Base-by-base conservation (phyloP, 2,888 invertebrate species). In the Caenorhabditis sulstoni region DNA sequence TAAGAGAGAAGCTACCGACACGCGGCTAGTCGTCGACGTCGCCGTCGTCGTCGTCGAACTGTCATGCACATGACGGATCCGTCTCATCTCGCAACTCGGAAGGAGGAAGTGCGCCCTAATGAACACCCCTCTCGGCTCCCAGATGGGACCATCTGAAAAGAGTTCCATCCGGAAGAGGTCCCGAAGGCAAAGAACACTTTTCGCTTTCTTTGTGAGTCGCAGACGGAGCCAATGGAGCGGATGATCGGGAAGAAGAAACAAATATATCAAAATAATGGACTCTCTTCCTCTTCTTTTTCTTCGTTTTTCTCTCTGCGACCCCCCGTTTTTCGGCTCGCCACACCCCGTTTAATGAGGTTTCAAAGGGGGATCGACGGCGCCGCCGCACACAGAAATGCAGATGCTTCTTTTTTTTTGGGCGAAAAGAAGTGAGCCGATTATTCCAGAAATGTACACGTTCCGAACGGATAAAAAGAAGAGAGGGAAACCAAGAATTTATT, bases 191-290 rank as follows among this genome's bases (percentile, higher is more conserved):
- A 29, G 29, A 29, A 29, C 29, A 29, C 11, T 44, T 11, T 44
- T 44, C n/a, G 2, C 3, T 11, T 14, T n/a, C 44, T 14, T 44
- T 44, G 5, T n/a, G 37, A 70, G 53, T 53, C 49, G 64, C 73
- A 73, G 64, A 50, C 64, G 73, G 73, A 73, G 73, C 73, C 64
- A 64, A 73, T 73, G 73, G 73, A 73, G 64, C 50, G 73, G 47
- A 74, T 74, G 74, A 74, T 74, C 41, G 59, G 66, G 41, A 20
- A 20, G 41, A 29, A 16, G 37, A 61, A 45, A 74, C 65, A 66
- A 65, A 75, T 75, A 67, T 75, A 75, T 75, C 75, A 75, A 75
- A 75, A 67, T 75, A 75, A 75, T 75, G 75, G 61, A 67, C 67
- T 75, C 53, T 66, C 59, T 53, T 47, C 59, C 20, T 52, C 41